A percentile compares a stretch with the other conserved stretches of the same genome.
These are phyloP conservation scores for Pelecanus crispus DNA, from an alignment of 2,113 vertebrate genomes.

Conservation along the genomic window DNA sequence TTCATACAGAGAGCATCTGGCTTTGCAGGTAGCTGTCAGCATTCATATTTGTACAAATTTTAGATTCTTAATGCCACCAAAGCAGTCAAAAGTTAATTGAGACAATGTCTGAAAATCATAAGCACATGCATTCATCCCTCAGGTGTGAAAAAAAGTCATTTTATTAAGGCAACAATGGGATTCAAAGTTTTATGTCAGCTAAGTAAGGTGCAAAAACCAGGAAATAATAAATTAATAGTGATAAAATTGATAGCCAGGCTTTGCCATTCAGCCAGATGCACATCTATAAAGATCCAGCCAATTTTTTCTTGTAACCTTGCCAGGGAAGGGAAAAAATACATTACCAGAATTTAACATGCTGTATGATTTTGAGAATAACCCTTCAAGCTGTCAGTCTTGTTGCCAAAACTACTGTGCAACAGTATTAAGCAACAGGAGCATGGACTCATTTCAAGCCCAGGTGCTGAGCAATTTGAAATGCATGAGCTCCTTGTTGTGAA, in stretches of 20 bases:
- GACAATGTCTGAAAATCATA: neutral
- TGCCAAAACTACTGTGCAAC: constrained; percentile 51
- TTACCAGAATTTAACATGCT: constrained; percentile 58
- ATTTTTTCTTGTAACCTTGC: constrained; percentile 43
- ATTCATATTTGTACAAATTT: neutral
- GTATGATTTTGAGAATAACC: constrained; percentile 66
- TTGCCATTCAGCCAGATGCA: constrained; percentile 51
- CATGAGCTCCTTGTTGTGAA: constrained; percentile 69
- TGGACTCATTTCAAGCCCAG: constrained; percentile 70
- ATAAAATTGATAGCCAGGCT: constrained; percentile 1
- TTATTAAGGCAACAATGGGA: neutral
- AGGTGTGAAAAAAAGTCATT: neutral
- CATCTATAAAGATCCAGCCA: constrained; percentile 29
- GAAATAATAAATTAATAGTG: constrained; percentile 42
- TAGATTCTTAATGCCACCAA: neutral
- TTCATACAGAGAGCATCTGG: neutral
- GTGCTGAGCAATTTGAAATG: constrained; percentile 68
- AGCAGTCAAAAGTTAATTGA: neutral
- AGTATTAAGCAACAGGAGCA: constrained; percentile 57
- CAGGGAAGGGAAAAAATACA: neutral
- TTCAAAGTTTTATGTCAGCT: neutral
- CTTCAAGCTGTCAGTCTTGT: constrained; percentile 62
- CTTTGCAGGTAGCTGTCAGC: neutral
- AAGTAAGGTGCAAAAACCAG: neutral
- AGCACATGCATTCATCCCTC: neutral